Percentiles rank a stretch among this genome's conserved stretches.
Conservation (phyloP, 2,888 invertebrate genomes). For the Cosmopolites sordidus region DNA sequence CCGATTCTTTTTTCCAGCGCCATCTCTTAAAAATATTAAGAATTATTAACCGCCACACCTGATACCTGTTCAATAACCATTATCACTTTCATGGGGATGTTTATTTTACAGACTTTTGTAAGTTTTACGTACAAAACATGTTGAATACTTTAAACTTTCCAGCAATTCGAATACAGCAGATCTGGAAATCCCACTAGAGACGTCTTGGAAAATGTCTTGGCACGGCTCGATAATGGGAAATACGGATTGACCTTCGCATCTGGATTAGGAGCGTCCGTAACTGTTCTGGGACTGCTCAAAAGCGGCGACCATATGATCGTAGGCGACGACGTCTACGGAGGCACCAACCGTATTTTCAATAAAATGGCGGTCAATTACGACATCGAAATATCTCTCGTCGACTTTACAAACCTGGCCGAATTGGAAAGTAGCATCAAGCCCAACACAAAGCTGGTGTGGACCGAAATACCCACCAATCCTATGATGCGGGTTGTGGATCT, state of each 20-base stretch:
- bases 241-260: conserved; percentile 81
- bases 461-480: conserved; percentile 97
- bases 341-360: conserved; percentile 71
- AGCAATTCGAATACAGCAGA: conserved; percentile 90
- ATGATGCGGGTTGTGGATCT: conserved; percentile 87
- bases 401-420: conserved; percentile 64
- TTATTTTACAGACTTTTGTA: too few species aligned
- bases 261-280: conserved; percentile 82
- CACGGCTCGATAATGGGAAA: conserved; percentile 85
- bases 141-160: too few species aligned
- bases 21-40: too few species aligned
- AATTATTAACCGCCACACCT: too few species aligned
- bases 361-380: conserved; percentile 59
- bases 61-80: too few species aligned
- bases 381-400: conserved; percentile 71
- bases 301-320: conserved; percentile 85
- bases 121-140: too few species aligned
- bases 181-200: conserved; percentile 74
- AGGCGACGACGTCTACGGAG: conserved; percentile 93
- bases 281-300: conserved; percentile 69
- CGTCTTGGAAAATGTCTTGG: conserved; percentile 83
- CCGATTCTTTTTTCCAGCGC: too few species aligned
- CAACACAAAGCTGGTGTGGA: conserved; percentile 79
- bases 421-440: conserved; percentile 66
- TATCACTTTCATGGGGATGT: too few species aligned